Conservation (phyloP, 2,797 vertebrate species). For the Cossypha dichroa region DNA sequence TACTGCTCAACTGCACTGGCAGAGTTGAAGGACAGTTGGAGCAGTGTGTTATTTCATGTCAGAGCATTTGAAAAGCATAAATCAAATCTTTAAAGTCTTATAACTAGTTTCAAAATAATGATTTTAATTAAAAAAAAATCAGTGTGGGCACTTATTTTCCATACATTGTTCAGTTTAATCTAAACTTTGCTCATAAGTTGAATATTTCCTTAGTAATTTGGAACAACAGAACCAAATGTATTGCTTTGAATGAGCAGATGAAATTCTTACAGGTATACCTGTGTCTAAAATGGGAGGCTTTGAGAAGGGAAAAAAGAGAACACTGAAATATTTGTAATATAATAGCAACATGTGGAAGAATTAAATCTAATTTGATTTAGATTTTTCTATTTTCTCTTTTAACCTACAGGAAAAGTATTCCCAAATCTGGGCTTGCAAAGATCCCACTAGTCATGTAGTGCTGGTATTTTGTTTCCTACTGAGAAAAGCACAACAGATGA, state of each 20-base stretch:
- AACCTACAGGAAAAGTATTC: background rate
- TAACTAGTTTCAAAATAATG: background rate
- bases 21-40: background rate
- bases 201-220: background rate
- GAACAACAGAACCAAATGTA: background rate
- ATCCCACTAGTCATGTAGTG: fast-evolving
- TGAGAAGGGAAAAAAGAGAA: background rate
- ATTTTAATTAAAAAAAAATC: background rate
- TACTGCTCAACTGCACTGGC: background rate
- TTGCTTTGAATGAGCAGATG: background rate
- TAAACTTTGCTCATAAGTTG: background rate
- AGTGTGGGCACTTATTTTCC: background rate
- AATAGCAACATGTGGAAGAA: background rate
- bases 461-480: background rate
- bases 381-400: background rate
- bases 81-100: background rate
- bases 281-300: background rate
- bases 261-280: background rate
- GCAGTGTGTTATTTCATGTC: background rate
- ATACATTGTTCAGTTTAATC: background rate
- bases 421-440: background rate
- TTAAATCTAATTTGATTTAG: background rate
- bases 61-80: background rate
- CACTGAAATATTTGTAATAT: background rate
- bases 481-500: background rate